Evolutionary conservation across 2,888 invertebrate species (phyloP).

Genomic region (Hartigia nigra): DNA sequence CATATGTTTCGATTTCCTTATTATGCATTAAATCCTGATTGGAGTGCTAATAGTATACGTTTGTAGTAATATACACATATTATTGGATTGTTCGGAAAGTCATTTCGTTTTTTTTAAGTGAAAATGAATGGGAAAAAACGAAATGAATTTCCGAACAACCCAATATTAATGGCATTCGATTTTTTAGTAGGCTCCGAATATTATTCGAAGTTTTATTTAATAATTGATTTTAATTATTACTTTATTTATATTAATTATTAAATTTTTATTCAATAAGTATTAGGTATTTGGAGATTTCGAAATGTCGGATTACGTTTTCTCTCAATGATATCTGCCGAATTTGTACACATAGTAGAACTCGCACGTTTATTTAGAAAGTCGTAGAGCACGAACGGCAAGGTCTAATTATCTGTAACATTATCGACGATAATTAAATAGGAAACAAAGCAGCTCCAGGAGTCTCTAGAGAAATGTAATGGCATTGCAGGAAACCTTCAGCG

Average conservation of each 20-base stretch:
- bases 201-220: too few relatives aligned
- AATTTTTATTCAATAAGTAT: too few relatives aligned
- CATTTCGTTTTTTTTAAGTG: too few relatives aligned
- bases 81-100: too few relatives aligned
- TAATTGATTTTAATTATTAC: too few relatives aligned
- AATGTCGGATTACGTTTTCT: background rate
- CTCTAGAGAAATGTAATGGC: slow-evolving; percentile 20
- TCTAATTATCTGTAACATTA: background rate
- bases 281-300: background rate
- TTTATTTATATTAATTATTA: too few relatives aligned
- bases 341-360: background rate
- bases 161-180: too few relatives aligned
- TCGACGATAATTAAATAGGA: background rate
- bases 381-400: background rate
- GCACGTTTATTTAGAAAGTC: background rate
- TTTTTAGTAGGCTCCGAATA: background rate
- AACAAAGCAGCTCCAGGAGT: background rate
- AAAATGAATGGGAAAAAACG: too few relatives aligned
- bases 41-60: background rate
- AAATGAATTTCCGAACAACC: too few relatives aligned
- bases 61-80: background rate
- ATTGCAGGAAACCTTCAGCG: slow-evolving; percentile 42
- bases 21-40: background rate
- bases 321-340: background rate
- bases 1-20: background rate